Conservation (phyloP, 2,888 invertebrate genomes). For the Drosophila mimetica region DNA sequence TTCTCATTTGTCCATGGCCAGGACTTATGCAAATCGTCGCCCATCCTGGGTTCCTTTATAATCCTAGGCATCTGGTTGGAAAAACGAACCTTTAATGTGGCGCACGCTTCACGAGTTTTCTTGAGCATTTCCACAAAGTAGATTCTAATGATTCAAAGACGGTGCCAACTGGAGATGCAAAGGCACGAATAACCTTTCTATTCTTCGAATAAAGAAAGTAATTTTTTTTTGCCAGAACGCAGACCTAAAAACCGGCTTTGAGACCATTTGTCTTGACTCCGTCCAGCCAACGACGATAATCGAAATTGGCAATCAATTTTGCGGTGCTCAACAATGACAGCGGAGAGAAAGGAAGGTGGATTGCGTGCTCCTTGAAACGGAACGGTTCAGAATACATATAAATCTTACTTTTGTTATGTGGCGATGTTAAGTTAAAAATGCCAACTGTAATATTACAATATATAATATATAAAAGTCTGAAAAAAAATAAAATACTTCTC, state of each 20-base stretch:
- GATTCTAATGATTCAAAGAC: slow-evolving; percentile 40
- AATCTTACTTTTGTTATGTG: no score
- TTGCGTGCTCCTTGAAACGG: slow-evolving; percentile 17
- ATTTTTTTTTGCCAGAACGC: not conserved
- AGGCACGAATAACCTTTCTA: slow-evolving; percentile 9
- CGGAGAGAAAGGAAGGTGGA: slow-evolving; percentile 2
- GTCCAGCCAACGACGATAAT: slow-evolving; percentile 25
- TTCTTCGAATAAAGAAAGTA: not conserved
- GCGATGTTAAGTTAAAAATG: no score
- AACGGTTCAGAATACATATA: slow-evolving; percentile 1
- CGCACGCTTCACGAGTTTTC: slow-evolving; percentile 56
- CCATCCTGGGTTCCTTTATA: slow-evolving; percentile 24
- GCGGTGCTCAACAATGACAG: slow-evolving; percentile 15
- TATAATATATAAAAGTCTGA: no score
- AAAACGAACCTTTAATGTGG: slow-evolving; percentile 62
- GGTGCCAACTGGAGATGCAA: not conserved
- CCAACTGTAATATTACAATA: no score
- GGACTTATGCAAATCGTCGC: slow-evolving; percentile 49
- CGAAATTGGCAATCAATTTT: slow-evolving; percentile 43
- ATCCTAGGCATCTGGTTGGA: slow-evolving; percentile 24
- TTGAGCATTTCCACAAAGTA: slow-evolving; percentile 38
- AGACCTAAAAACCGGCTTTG: slow-evolving; percentile 2
- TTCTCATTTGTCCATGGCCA: slow-evolving; percentile 22
- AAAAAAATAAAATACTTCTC: no score
- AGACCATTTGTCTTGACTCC: slow-evolving; percentile 29